These are phyloP conservation scores for Oxystoma pomonae DNA, from an alignment of 2,888 invertebrate species.

Conservation along the genomic window DNA sequence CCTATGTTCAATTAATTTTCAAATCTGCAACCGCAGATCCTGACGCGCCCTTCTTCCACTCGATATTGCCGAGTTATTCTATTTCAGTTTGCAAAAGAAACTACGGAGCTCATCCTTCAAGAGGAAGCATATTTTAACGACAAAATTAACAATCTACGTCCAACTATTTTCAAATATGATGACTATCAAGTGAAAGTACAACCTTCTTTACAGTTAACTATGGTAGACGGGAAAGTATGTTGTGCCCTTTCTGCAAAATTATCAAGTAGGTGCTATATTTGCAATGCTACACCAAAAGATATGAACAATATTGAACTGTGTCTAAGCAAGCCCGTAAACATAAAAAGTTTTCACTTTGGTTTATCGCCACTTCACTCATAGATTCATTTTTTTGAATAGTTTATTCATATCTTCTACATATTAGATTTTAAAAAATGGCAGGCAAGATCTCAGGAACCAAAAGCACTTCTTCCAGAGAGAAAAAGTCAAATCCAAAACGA, in stretches of 20 bases:
- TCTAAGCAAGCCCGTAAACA: conserved; percentile 6
- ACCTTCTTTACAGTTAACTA: conserved; percentile 15
- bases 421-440: conserved; percentile 15
- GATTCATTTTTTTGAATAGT: conserved; percentile 14
- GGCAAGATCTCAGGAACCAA: conserved; percentile 6
- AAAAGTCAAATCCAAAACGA: conserved; percentile 8
- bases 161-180: conserved; percentile 1
- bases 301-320: conserved; percentile 11
- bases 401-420: conserved; percentile 14
- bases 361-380: conserved; percentile 18
- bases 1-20: conserved; percentile 14
- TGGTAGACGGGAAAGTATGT: conserved; percentile 12
- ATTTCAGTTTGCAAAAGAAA: conserved; percentile 9
- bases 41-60: conserved; percentile 10
- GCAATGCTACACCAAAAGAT: conserved; percentile 4
- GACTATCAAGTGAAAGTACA: conserved; percentile 7
- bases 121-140: conserved; percentile 9
- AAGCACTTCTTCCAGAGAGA: conserved; percentile 12
- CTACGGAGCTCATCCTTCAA: conserved; percentile 8
- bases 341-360: conserved; percentile 10
- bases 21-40: conserved; percentile 4
- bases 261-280: conserved; percentile 7
- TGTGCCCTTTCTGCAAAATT: conserved; percentile 1
- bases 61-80: conserved; percentile 9
- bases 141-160: conserved; percentile 12